Conservation (phyloP, 2,113 vertebrate species). For the Casuarius casuarius region DNA sequence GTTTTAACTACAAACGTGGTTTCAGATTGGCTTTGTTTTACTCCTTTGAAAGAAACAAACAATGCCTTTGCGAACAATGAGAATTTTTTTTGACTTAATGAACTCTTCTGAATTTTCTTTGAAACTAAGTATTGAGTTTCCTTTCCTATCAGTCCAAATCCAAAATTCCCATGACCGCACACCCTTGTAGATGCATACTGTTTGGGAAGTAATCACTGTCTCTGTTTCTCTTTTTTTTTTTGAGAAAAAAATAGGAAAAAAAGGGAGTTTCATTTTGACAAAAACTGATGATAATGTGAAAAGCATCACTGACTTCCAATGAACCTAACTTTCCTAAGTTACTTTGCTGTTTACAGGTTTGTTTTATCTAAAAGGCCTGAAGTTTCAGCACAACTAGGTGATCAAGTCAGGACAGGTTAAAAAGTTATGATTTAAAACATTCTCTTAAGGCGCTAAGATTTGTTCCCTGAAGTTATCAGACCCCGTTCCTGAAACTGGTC, state of each 20-base stretch:
- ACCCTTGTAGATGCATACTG: not conserved
- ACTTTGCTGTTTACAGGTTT: not conserved
- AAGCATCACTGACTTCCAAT: not conserved
- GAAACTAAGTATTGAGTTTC: not conserved
- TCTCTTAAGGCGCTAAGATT: not conserved
- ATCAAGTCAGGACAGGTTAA: not conserved
- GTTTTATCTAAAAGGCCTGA: not conserved
- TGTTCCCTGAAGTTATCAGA: not conserved
- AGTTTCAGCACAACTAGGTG: not conserved
- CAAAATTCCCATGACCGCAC: not conserved
- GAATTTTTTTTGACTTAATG: not conserved
- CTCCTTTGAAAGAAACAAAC: not conserved
- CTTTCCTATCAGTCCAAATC: not conserved
- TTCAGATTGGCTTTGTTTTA: not conserved
- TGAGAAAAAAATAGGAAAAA: not conserved
- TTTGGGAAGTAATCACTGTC: not conserved
- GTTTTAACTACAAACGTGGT: not conserved
- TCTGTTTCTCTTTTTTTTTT: not conserved
- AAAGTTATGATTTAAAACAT: accelerated
- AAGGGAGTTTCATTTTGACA: not conserved
- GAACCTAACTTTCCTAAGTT: not conserved
- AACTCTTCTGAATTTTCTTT: not conserved
- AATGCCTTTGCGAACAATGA: not conserved
- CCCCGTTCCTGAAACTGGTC: not conserved
- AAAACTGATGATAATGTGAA: not conserved